phyloP scores from a whole-genome alignment of 2,888 invertebrate species.

The Microplitis deprimator region DNA sequence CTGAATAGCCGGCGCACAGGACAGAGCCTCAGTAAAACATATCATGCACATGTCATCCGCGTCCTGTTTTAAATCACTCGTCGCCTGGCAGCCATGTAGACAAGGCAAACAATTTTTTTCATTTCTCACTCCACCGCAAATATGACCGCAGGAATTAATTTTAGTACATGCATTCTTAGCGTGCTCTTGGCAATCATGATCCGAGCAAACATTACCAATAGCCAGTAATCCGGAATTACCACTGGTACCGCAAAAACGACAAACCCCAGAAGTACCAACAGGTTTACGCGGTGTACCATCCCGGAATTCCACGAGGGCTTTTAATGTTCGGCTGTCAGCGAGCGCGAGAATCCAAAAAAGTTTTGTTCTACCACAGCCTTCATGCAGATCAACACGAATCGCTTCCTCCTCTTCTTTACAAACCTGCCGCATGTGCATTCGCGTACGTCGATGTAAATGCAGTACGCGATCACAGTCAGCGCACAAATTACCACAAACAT shows the following conservation, averaged over 20 bases:
- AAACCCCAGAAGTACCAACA: slow-evolving; percentile 77
- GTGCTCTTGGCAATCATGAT: slow-evolving; percentile 91
- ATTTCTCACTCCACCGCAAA: slow-evolving; percentile 92
- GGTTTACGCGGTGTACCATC: slow-evolving; percentile 77
- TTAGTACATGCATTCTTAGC: slow-evolving; percentile 87
- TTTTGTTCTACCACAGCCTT: slow-evolving; percentile 95
- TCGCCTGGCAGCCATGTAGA: slow-evolving; percentile 83
- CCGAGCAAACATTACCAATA: slow-evolving; percentile 94
- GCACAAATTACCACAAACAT: slow-evolving; percentile 92
- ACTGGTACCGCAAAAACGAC: slow-evolving; percentile 92
- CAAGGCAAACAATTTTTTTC: slow-evolving; percentile 92
- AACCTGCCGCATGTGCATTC: slow-evolving; percentile 89
- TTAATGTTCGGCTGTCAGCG: slow-evolving; percentile 93
- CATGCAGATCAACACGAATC: slow-evolving; percentile 96
- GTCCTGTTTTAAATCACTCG: slow-evolving; percentile 84
- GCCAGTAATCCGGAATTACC: slow-evolving; percentile 87
- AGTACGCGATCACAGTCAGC: slow-evolving; percentile 96
- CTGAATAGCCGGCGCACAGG: slow-evolving; percentile 94
- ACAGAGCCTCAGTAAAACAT: slow-evolving; percentile 96
- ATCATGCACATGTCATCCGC: slow-evolving; percentile 99
- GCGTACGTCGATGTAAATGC: slow-evolving; percentile 90
- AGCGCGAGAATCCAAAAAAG: slow-evolving; percentile 94
- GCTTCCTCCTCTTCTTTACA: slow-evolving; percentile 98
- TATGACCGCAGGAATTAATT: slow-evolving; percentile 88
- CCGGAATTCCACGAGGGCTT: slow-evolving; percentile 91